A percentile compares a stretch with the other conserved stretches of the same genome.
Evolutionary conservation across 2,888 invertebrate species (phyloP).

Genomic region (Conops quadrifasciatus): DNA sequence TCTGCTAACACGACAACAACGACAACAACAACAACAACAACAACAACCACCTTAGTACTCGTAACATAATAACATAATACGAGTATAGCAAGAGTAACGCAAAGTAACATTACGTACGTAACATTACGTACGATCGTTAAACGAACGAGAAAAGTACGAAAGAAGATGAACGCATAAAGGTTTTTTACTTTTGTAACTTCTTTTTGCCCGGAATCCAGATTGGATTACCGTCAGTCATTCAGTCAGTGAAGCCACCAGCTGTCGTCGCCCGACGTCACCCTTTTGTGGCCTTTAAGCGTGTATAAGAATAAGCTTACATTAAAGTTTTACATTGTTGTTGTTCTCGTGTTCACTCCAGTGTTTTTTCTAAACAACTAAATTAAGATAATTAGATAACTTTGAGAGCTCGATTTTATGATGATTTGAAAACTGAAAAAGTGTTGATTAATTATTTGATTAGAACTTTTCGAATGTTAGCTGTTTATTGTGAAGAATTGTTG

Average conservation of each 20-base stretch:
- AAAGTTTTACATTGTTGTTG: too few relatives aligned
- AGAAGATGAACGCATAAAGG: neutral
- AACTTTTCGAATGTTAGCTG: too few relatives aligned
- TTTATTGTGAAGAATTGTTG: too few relatives aligned
- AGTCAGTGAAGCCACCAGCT: neutral
- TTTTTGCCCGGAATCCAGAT: neutral
- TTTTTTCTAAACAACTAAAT: too few relatives aligned
- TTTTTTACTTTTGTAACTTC: neutral
- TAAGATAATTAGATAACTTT: too few relatives aligned
- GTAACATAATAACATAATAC: too few relatives aligned
- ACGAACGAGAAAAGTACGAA: neutral
- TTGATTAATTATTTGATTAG: too few relatives aligned
- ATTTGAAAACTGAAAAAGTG: too few relatives aligned
- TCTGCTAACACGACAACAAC: constrained; percentile 12
- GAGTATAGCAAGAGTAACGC: neutral
- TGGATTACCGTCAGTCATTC: too few relatives aligned
- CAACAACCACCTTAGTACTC: constrained; percentile 1
- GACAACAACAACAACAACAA: constrained; percentile 2
- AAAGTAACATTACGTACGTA: neutral
- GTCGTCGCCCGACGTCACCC: neutral
- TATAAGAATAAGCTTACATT: neutral
- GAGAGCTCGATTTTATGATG: too few relatives aligned
- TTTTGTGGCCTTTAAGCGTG: neutral
- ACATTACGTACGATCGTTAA: neutral
- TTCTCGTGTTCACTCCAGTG: too few relatives aligned